Conservation (phyloP, 2,888 invertebrate species). For the Zygothrica quintamaculata region DNA sequence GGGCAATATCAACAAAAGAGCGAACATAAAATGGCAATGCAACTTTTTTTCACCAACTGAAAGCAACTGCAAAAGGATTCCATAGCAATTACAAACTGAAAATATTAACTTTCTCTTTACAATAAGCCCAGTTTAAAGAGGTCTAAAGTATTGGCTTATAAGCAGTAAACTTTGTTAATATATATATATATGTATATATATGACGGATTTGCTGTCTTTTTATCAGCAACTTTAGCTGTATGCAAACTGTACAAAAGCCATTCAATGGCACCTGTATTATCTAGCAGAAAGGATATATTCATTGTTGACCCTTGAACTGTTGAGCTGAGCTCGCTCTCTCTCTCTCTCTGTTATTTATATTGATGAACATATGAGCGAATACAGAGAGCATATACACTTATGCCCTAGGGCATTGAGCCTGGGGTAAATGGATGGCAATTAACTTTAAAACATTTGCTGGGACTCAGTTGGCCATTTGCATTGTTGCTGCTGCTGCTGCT, state of each 20-base stretch:
- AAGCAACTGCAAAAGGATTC: not conserved
- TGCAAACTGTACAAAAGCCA: too few relatives aligned
- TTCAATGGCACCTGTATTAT: slow-evolving; percentile 27
- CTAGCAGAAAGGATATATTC: slow-evolving; percentile 19
- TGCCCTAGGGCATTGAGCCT: slow-evolving; percentile 12
- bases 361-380: slow-evolving; percentile 12
- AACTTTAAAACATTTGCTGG: slow-evolving; percentile 76
- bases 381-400: slow-evolving; percentile 13
- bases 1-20: slow-evolving; percentile 5
- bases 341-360: slow-evolving; percentile 8
- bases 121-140: too few relatives aligned
- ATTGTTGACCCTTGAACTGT: slow-evolving; percentile 31
- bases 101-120: too few relatives aligned
- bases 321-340: too few relatives aligned
- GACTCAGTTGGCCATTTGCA: slow-evolving; percentile 50
- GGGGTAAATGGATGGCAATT: slow-evolving; percentile 69
- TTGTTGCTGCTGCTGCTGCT: slow-evolving; percentile 34
- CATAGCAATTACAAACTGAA: too few relatives aligned
- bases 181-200: too few relatives aligned
- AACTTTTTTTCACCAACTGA: too few relatives aligned
- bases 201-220: not conserved
- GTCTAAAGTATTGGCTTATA: too few relatives aligned
- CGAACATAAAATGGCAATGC: slow-evolving; percentile 1
- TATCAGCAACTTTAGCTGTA: slow-evolving; percentile 1
- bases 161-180: too few relatives aligned